Conservation (phyloP, 2,888 invertebrate species). For the Oeneis ivallda region DNA sequence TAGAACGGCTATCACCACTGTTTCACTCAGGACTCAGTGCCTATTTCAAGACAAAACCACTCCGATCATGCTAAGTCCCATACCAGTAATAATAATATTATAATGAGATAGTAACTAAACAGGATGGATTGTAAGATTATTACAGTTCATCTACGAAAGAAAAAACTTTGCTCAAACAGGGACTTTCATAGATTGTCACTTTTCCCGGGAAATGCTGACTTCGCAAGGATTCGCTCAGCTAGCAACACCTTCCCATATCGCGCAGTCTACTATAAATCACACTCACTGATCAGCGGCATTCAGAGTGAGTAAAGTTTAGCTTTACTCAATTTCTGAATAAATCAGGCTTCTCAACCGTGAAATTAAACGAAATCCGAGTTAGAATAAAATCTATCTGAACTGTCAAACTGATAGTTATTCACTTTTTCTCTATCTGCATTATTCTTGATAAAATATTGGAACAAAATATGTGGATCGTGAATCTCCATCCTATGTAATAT, state of each 20-base stretch:
- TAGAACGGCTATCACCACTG: no score
- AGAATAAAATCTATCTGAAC: constrained; percentile 52
- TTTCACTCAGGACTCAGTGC: no score
- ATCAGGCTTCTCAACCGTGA: constrained; percentile 59
- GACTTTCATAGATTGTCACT: background rate
- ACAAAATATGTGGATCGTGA: background rate
- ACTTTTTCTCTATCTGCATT: constrained; percentile 16
- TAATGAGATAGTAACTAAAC: no score
- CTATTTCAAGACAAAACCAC: no score
- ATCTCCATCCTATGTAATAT: no score
- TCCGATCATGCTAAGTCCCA: no score
- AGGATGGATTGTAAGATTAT: no score
- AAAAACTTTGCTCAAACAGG: background rate
- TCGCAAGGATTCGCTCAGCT: background rate
- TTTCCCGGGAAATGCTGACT: constrained; percentile 3
- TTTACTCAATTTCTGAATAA: constrained; percentile 63
- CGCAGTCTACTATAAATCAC: constrained; percentile 57
- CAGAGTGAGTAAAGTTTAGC: constrained; percentile 65
- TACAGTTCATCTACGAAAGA: background rate
- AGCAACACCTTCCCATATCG: constrained; percentile 49
- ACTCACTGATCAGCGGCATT: constrained; percentile 62
- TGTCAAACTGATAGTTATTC: constrained; percentile 31
- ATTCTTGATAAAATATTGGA: constrained; percentile 9
- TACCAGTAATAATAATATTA: no score
- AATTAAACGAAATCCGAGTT: constrained; percentile 60